Conservation (phyloP, 2,888 invertebrate species). For the Sepiola atlantica region DNA sequence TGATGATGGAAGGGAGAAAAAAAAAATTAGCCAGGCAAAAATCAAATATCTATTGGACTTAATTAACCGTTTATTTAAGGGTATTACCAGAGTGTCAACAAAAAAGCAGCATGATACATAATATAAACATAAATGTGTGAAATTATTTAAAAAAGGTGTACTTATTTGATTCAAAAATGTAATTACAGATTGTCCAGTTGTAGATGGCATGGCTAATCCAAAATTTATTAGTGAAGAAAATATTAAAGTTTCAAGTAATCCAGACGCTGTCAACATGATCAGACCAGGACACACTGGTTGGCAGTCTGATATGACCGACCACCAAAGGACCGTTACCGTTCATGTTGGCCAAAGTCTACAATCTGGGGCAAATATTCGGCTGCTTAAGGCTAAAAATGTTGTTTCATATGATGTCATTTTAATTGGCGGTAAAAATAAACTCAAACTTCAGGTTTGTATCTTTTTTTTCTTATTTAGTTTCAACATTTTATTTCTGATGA, state of each 20-base stretch:
- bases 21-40: too few relatives aligned
- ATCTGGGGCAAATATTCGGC: not conserved
- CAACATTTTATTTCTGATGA: too few relatives aligned
- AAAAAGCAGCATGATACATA: too few relatives aligned
- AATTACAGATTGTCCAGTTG: not conserved
- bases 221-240: not conserved
- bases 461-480: not conserved
- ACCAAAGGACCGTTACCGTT: not conserved
- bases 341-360: conserved; percentile 2
- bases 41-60: too few relatives aligned
- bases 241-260: conserved; percentile 25
- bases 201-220: conserved; percentile 36
- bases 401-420: conserved; percentile 33
- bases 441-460: not conserved
- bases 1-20: too few relatives aligned
- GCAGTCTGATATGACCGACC: conserved; percentile 17
- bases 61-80: too few relatives aligned
- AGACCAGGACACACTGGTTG: not conserved
- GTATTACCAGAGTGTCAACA: too few relatives aligned
- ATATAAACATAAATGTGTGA: not conserved
- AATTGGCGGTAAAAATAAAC: not conserved
- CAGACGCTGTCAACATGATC: not conserved
- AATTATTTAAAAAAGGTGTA: not conserved
- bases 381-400: conserved; percentile 38
- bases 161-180: not conserved